Percentiles rank a stretch among this genome's conserved stretches.
Evolutionary conservation across 1,140 invertebrate species (phyloP).

Genomic region (Agrilus planipennis): DNA sequence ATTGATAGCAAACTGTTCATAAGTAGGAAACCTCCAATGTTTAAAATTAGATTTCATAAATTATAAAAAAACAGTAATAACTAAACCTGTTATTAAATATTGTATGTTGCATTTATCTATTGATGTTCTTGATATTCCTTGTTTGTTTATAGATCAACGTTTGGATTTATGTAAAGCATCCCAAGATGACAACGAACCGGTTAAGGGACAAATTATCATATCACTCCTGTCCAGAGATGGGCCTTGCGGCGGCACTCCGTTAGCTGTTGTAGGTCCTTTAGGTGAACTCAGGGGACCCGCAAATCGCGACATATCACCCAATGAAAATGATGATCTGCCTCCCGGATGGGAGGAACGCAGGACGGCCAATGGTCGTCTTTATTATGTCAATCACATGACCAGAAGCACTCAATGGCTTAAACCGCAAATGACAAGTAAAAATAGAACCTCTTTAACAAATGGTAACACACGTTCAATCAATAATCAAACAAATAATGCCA

Average conservation of each 20-base stretch:
- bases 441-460: constrained; percentile 5
- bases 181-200: constrained; percentile 72
- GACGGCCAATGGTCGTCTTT: constrained; percentile 71
- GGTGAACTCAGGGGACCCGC: constrained; percentile 47
- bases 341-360: constrained; percentile 86
- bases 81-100: constrained; percentile 6
- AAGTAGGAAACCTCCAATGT: no score
- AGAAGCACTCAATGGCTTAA: constrained; percentile 87
- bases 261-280: constrained; percentile 51
- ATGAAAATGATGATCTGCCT: constrained; percentile 41
- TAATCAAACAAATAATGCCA: constrained; percentile 7
- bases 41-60: no score
- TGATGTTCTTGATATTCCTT: no score
- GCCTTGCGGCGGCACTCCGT: constrained; percentile 50
- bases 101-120: constrained; percentile 11
- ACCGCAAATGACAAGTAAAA: constrained; percentile 37
- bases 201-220: constrained; percentile 89
- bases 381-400: constrained; percentile 90
- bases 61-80: no score
- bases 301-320: constrained; percentile 22
- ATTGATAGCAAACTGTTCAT: no score
- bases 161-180: constrained; percentile 80
- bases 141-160: constrained; percentile 67
- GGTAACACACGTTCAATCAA: constrained; percentile 6
- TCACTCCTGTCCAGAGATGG: constrained; percentile 78